These are phyloP conservation scores for Tinea trinotella DNA, from an alignment of 2,888 invertebrate species.

Conservation along the genomic window DNA sequence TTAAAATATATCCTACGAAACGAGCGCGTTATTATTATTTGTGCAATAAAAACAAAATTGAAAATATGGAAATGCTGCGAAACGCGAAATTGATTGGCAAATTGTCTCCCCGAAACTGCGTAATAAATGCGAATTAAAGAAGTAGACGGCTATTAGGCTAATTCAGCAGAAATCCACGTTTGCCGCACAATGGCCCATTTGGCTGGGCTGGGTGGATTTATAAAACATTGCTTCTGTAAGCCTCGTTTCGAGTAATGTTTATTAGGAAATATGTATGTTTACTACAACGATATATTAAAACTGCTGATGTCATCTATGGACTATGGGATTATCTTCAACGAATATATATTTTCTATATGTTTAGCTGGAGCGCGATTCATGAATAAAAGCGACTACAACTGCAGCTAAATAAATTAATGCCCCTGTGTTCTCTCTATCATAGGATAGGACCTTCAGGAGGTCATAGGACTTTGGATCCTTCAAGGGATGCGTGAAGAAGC, in stretches of 20 bases:
- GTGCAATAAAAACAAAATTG: conserved; percentile 15
- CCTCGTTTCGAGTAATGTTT: conserved; percentile 48
- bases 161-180: conserved; percentile 55
- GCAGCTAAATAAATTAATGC: too few relatives aligned
- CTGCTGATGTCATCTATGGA: not conserved
- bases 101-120: conserved; percentile 14
- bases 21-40: conserved; percentile 15
- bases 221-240: conserved; percentile 54
- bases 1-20: conserved; percentile 48
- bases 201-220: conserved; percentile 47
- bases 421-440: too few relatives aligned
- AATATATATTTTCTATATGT: too few relatives aligned
- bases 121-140: conserved; percentile 49
- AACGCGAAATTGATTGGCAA: conserved; percentile 14
- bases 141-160: conserved; percentile 54
- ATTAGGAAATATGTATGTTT: conserved; percentile 57
- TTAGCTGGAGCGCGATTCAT: too few relatives aligned
- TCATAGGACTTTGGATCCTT: too few relatives aligned
- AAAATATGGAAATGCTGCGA: conserved; percentile 15
- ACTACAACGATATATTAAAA: not conserved
- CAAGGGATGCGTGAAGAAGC: too few relatives aligned
- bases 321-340: not conserved
- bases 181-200: conserved; percentile 57
- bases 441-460: too few relatives aligned
- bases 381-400: too few relatives aligned